Percentiles rank a stretch among this genome's conserved stretches.
Conservation (phyloP, 2,888 invertebrate genomes). For the Hoplodrina blanda region DNA sequence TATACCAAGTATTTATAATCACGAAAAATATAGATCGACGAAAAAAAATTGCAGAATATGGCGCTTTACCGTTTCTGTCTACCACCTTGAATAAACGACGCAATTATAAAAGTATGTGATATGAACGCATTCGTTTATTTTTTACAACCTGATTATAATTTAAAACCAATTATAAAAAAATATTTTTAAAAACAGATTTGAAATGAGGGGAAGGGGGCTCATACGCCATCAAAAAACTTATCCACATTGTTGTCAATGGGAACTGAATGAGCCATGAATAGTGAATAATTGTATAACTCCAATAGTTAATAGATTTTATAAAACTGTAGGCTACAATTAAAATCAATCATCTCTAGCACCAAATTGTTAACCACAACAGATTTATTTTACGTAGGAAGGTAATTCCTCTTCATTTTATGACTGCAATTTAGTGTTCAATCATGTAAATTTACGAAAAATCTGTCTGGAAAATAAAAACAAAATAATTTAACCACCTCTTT, state of each 20-base stretch:
- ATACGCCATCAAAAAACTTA: too few relatives aligned
- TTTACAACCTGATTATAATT: too few relatives aligned
- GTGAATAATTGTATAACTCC: neutral
- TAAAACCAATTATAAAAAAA: too few relatives aligned
- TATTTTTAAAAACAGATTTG: too few relatives aligned
- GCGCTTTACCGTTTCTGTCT: neutral
- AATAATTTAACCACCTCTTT: constrained; percentile 15
- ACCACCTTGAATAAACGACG: neutral
- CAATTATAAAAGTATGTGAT: neutral
- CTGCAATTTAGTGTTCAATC: constrained; percentile 28
- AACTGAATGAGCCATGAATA: too few relatives aligned
- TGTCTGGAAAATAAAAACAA: constrained; percentile 21
- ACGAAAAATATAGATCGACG: neutral
- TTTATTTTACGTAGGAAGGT: neutral
- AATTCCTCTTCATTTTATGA: constrained; percentile 23
- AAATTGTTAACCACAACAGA: neutral
- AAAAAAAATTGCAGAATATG: too few relatives aligned
- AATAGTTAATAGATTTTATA: neutral
- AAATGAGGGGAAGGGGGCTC: too few relatives aligned
- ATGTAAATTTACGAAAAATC: constrained; percentile 25
- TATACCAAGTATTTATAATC: neutral
- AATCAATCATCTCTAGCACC: constrained; percentile 13
- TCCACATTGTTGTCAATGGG: too few relatives aligned
- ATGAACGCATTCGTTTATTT: too few relatives aligned
- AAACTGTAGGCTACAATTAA: neutral